Evolutionary conservation across 2,797 vertebrate species (phyloP), one percentile per base, ranked within the genome.

Genomic region (Lycodopsis pacificus): DNA sequence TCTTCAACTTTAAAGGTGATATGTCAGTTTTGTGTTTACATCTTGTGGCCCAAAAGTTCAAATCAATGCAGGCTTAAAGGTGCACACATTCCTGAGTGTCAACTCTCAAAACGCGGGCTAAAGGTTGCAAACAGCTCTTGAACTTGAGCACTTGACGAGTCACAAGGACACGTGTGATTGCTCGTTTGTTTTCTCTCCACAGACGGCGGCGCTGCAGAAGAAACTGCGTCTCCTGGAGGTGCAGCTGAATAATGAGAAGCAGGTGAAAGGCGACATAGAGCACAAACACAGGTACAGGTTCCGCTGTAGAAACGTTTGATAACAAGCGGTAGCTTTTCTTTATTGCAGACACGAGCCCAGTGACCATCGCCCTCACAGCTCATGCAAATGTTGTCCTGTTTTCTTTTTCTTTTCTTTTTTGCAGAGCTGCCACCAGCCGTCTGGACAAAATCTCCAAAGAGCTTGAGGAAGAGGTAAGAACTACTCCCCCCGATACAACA

Each of bases 401-500:
- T 36, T 62, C n/a, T 65, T 57, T 61, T 34, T 32, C 30, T 57
- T 7, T 17, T 56, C 4, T 27, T 53, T 15, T 7, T 57, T 57
- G 40, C 92, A 99, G 98, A 92, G 94, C 94, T 80, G 83, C 95
- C 89, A 95, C 80, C 25, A 86, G 76, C 89, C 97, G 98, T 46
- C 90, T 99, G 46, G 98, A 99, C 91, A 99, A 98, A 88, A 91
- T 96, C 85, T 91, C 94, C 69, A 99, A 98, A 95, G 98, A 99
- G 46, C 95, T 99, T 0, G 98, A 99, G 90, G 98, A 99, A 84
- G 98, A 99, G 97, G 98, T 99, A 36, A 56, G 81, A 25, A 25
- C 30, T 27, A n/a, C 57, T 40, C 40, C 48, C 48, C 48, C 36
- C 51, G 9, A 22, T 38, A 49, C 20, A 32, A 11, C 42, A 9